A percentile compares a stretch with the other conserved stretches of the same genome.
phyloP scores from a whole-genome alignment of 2,888 invertebrate genomes.

The Nomada hirtipes region DNA sequence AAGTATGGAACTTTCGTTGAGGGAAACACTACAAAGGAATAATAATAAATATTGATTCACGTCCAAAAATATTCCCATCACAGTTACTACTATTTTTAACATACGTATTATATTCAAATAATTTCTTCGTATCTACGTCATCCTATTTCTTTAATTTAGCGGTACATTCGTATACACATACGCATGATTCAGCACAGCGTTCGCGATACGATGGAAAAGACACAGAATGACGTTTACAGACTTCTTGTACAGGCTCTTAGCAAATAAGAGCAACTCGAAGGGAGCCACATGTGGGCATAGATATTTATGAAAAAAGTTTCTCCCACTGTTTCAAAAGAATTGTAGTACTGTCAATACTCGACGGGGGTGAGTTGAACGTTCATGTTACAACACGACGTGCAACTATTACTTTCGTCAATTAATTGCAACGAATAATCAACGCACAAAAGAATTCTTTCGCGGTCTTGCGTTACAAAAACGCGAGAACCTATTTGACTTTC shows the following conservation, averaged over 20 bases:
- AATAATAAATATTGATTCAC: neutral
- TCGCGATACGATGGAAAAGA: constrained; percentile 12
- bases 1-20: neutral
- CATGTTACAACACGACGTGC: no score
- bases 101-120: no score
- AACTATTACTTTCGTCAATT: no score
- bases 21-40: neutral
- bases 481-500: no score
- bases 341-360: neutral
- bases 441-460: no score
- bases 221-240: constrained; percentile 36
- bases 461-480: no score
- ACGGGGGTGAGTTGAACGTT: neutral
- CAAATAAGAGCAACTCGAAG: constrained; percentile 44
- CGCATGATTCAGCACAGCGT: no score
- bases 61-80: neutral
- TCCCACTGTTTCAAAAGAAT: constrained; percentile 2
- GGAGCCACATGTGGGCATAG: constrained; percentile 23
- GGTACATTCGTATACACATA: no score
- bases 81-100: no score
- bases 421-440: no score
- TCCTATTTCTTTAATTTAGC: no score
- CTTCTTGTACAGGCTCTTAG: constrained; percentile 48
- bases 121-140: no score
- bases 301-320: constrained; percentile 72